Evolutionary conservation across 2,888 invertebrate genomes (phyloP).

Genomic region (Capitulum mitella): DNA sequence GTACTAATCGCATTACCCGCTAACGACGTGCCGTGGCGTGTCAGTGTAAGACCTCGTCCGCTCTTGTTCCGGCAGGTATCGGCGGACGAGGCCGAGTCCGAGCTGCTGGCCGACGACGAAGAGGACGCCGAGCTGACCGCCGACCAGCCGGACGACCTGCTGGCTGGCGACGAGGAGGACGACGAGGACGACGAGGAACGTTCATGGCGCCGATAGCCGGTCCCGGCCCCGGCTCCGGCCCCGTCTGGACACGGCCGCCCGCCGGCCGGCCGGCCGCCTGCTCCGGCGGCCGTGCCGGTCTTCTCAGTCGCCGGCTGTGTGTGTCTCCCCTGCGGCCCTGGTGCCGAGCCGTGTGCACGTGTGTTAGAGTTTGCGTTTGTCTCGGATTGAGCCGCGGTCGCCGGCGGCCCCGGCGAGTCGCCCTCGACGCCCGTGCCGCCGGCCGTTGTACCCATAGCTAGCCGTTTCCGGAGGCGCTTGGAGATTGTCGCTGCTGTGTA

Average conservation of each 20-base stretch:
- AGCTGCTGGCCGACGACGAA: slow-evolving; percentile 17
- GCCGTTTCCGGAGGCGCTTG: too few relatives aligned
- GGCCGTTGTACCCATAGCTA: not conserved
- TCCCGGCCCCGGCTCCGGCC: not conserved
- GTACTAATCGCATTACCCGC: too few relatives aligned
- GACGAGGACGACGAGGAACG: slow-evolving; percentile 79
- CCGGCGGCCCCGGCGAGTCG: not conserved
- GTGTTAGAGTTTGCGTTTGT: not conserved
- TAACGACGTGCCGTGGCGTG: not conserved
- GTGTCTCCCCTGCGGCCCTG: not conserved
- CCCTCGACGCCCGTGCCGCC: not conserved
- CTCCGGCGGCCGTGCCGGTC: not conserved
- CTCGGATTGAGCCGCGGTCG: not conserved
- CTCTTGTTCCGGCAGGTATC: not conserved
- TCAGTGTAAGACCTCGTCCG: not conserved
- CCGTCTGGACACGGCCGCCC: too few relatives aligned
- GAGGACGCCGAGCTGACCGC: slow-evolving; percentile 8
- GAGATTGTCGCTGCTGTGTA: not conserved
- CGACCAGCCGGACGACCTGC: slow-evolving; percentile 53
- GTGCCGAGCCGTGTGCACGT: not conserved
- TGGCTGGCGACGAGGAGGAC: slow-evolving; percentile 62
- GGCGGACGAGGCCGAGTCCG: not conserved
- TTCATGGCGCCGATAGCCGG: slow-evolving; percentile 78
- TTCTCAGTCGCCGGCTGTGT: not conserved
- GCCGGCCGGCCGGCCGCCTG: not conserved